Evolutionary conservation across 2,113 vertebrate species (phyloP).

Genomic region (Anser cygnoides): DNA sequence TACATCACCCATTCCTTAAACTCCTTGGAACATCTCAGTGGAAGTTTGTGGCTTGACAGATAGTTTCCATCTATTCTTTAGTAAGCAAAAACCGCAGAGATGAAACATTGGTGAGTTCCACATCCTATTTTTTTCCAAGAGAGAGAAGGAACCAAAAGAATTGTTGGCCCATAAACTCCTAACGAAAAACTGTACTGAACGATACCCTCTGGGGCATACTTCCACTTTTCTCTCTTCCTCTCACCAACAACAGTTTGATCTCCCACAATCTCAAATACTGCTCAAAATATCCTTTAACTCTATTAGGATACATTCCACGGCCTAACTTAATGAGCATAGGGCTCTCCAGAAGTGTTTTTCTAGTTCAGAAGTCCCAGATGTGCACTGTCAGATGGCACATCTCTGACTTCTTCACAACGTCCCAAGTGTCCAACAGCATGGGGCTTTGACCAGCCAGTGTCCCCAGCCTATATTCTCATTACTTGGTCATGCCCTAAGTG

Average conservation of each 20-base stretch:
- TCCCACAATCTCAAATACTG: not conserved
- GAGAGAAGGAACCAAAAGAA: not conserved
- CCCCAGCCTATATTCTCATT: not conserved
- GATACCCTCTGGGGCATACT: not conserved
- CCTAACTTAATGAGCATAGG: not conserved
- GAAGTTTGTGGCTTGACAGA: not conserved
- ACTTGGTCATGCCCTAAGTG: not conserved
- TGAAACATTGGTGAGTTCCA: not conserved
- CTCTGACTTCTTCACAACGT: not conserved
- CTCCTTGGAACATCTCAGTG: not conserved
- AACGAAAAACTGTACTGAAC: not conserved
- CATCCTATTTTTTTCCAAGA: not conserved
- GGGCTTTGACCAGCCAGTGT: not conserved
- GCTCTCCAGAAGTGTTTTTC: not conserved
- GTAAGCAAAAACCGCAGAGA: not conserved
- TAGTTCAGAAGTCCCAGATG: not conserved
- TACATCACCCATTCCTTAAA: not conserved
- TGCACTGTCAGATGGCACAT: not conserved
- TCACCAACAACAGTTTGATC: not conserved
- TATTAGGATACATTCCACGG: not conserved
- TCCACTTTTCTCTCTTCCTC: conserved; percentile 10
- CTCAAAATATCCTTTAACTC: not conserved
- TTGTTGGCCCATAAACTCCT: not conserved
- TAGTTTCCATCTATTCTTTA: not conserved
- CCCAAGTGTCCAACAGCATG: not conserved